Percentiles rank a stretch among this genome's conserved stretches.
Conservation (phyloP, 2,888 invertebrate genomes). For the Aleiodes alternator region DNA sequence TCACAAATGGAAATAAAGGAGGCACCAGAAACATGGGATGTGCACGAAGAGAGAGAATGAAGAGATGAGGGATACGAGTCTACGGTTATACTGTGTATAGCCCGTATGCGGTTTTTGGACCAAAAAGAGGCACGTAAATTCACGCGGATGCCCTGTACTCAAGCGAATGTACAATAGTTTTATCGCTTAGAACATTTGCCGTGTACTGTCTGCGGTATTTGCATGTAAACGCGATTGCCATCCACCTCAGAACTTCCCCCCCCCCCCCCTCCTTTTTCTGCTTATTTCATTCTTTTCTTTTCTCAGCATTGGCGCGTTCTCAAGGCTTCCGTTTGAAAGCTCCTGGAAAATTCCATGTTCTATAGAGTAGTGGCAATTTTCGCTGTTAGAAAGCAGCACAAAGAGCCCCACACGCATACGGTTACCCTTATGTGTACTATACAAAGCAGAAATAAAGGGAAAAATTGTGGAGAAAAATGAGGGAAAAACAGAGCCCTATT, state of each 20-base stretch:
- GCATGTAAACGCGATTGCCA: constrained; percentile 70
- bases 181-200: constrained; percentile 72
- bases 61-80: constrained; percentile 2
- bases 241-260: constrained; percentile 47
- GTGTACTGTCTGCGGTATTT: constrained; percentile 61
- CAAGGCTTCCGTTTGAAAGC: constrained; percentile 45
- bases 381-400: constrained; percentile 33
- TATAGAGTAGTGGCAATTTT: constrained; percentile 38
- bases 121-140: constrained; percentile 64
- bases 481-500: constrained; percentile 1
- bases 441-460: constrained; percentile 14
- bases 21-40: not conserved
- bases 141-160: constrained; percentile 60
- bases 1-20: constrained; percentile 20
- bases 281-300: constrained; percentile 43
- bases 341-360: constrained; percentile 27
- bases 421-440: not conserved
- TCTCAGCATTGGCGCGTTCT: constrained; percentile 50
- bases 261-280: constrained; percentile 42
- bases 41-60: not conserved
- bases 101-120: constrained; percentile 38
- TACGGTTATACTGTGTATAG: constrained; percentile 38
- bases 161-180: constrained; percentile 66
- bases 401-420: not conserved
- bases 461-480: constrained; percentile 21